These are phyloP conservation scores for Saccostrea glomerata DNA, from an alignment of 1,140 invertebrate genomes.

Conservation along the genomic window DNA sequence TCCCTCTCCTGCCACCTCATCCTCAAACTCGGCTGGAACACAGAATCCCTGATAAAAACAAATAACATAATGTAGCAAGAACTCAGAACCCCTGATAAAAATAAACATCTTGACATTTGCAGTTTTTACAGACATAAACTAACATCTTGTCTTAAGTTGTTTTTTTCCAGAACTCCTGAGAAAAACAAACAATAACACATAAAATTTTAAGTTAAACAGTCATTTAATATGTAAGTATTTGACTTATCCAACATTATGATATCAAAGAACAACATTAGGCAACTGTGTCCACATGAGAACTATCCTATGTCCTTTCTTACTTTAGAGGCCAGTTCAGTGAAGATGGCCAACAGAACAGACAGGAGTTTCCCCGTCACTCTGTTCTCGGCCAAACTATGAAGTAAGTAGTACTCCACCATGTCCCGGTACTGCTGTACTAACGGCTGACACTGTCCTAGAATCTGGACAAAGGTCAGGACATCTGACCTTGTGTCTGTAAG, in stretches of 20 bases:
- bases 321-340: conserved; percentile 90
- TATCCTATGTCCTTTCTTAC: conserved; percentile 73
- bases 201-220: too few relatives aligned
- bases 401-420: conserved; percentile 88
- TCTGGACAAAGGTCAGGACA: conserved; percentile 22
- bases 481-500: conserved; percentile 19
- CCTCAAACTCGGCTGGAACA: conserved; percentile 88
- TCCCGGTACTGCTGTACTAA: conserved; percentile 89
- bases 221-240: too few relatives aligned
- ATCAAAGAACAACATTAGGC: too few relatives aligned
- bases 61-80: neutral
- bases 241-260: too few relatives aligned
- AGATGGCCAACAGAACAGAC: conserved; percentile 90
- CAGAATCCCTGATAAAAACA: conserved; percentile 89
- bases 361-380: conserved; percentile 90
- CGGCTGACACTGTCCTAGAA: conserved; percentile 74
- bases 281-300: neutral
- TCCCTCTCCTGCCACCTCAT: conserved; percentile 77
- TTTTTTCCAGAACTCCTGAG: too few relatives aligned
- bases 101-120: too few relatives aligned
- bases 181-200: too few relatives aligned
- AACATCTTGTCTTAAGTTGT: too few relatives aligned
- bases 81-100: neutral
- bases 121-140: too few relatives aligned
- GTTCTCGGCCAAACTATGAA: conserved; percentile 87